These are phyloP conservation scores for Eupithecia dodoneata DNA, from an alignment of 2,888 invertebrate genomes.

Conservation along the genomic window DNA sequence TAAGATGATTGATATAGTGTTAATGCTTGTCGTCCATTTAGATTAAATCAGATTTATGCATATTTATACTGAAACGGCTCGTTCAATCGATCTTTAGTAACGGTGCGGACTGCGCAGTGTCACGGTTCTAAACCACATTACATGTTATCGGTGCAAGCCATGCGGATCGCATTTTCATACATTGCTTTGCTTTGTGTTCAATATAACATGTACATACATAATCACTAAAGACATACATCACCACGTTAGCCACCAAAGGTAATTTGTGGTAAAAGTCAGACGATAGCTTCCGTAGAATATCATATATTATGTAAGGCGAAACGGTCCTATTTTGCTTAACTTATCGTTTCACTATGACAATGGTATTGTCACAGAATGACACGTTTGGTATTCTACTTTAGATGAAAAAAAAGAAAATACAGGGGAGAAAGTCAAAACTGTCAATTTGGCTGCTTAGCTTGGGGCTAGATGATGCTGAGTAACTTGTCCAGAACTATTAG, in stretches of 20 bases:
- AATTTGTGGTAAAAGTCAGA: not conserved
- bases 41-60: constrained; percentile 31
- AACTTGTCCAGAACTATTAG: too few relatives aligned
- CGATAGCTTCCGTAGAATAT: not conserved
- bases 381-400: not conserved
- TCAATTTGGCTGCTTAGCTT: too few relatives aligned
- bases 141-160: constrained; percentile 29
- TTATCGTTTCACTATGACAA: not conserved
- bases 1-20: constrained; percentile 1
- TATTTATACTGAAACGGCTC: constrained; percentile 55
- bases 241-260: not conserved
- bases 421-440: not conserved
- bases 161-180: constrained; percentile 25
- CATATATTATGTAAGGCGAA: not conserved
- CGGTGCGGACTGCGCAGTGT: constrained; percentile 58
- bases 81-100: constrained; percentile 66
- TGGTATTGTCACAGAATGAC: not conserved
- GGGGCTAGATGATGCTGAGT: too few relatives aligned
- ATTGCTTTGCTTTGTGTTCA: not conserved
- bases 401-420: not conserved
- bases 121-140: constrained; percentile 47
- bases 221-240: not conserved
- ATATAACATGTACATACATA: not conserved
- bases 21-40: constrained; percentile 6
- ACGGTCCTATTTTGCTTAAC: not conserved